Evolutionary conservation across 2,888 invertebrate species (phyloP), one percentile per base, ranked within the genome.

Genomic region (Hypselothyrea guttata): DNA sequence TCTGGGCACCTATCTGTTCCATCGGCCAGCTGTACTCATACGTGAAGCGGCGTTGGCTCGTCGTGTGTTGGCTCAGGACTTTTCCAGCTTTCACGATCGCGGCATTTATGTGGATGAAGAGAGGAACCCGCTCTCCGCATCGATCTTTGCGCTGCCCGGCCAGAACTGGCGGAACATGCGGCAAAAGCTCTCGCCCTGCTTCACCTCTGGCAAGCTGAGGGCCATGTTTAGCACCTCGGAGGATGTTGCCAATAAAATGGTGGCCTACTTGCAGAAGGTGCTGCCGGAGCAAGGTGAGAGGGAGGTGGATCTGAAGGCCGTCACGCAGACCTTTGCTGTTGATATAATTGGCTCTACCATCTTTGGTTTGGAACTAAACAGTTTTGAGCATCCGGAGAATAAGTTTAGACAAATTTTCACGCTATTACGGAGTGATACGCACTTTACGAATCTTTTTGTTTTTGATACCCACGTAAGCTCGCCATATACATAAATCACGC

Each of bases 151-250:
- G 28, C 84, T 83, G 7, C 60, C 65, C 0, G 88, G 87, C 0
- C 76, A 91, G n/a, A 91, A 91, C 64, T 95, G 94, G 94, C 93
- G 91, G 77, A 90, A 90, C 30, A 88, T 94, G 46, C 90, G 94
- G 1, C 70, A 91, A 0, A 93, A 93, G 75, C 89, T 94, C 72
- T 92, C 94, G 0, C 93, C 94, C 0, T 92, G 92, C 0, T 94
- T 94, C 78, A 92, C 94, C 0, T 91, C 93, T 0, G 93, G 92
- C 16, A 94, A 94, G 84, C 85, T 94, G 30, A 94, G 93, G 82
- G 91, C 88, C 9, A 93, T 94, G 92, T 93, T 92, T 73, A 90
- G 91, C 1, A 91, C 92, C 1, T 91, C 93, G 5, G 90, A 92
- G 44, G 89, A 91, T 11, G 92, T 93, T 41, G 92, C 92, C 0